phyloP scores from a whole-genome alignment of 2,797 vertebrate species.

The Streptopelia turtur region DNA sequence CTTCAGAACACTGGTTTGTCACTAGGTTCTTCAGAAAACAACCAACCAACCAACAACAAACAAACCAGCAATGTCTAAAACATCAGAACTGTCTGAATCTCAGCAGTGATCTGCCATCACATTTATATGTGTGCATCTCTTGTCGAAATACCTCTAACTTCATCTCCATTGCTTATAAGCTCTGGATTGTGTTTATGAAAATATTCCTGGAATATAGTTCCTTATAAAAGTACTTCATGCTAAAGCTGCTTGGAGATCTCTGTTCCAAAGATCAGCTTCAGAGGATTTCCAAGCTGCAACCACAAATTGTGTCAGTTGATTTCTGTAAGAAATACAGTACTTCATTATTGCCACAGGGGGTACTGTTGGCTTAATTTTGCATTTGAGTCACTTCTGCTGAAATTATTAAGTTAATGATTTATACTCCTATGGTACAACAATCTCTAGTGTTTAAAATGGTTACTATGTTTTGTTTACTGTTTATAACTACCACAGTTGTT shows the following conservation, averaged over 20 bases:
- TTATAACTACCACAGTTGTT: slow-evolving; percentile 79
- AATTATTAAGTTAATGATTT: slow-evolving; percentile 83
- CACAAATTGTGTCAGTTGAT: slow-evolving; percentile 23
- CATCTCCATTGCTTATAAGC: neutral
- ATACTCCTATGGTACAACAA: slow-evolving; percentile 71
- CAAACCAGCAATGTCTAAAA: neutral
- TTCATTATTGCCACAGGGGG: slow-evolving; percentile 81
- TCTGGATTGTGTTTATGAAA: neutral
- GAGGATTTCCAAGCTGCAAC: slow-evolving; percentile 28
- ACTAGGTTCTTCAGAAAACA: neutral
- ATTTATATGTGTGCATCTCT: neutral
- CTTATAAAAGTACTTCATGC: neutral
- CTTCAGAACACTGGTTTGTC: neutral
- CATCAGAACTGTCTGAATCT: neutral
- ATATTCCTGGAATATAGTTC: neutral
- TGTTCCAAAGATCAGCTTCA: slow-evolving; percentile 13
- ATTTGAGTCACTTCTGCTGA: slow-evolving; percentile 72
- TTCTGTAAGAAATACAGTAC: slow-evolving; percentile 71
- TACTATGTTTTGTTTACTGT: slow-evolving; percentile 84
- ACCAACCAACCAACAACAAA: too few relatives aligned
- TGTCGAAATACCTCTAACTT: neutral
- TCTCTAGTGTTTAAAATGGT: slow-evolving; percentile 78
- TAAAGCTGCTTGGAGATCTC: neutral
- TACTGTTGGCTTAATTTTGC: slow-evolving; percentile 83
- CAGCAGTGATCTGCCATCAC: neutral